A percentile compares a stretch with the other conserved stretches of the same genome.
These are phyloP conservation scores for Rugalucina vietnamica DNA, from an alignment of 2,888 invertebrate genomes.

Conservation along the genomic window DNA sequence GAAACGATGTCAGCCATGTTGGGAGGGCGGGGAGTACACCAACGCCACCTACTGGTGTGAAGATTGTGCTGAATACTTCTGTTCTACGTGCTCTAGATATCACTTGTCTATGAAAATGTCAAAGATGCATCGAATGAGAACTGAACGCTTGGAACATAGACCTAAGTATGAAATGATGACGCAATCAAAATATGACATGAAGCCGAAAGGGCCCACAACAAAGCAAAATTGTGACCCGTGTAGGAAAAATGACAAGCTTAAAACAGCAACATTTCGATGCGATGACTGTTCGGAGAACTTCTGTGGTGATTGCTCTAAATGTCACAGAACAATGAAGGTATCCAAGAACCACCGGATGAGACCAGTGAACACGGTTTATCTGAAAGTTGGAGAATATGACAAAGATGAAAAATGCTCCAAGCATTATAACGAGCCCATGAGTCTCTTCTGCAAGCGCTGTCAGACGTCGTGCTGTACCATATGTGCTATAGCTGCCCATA, in stretches of 20 bases:
- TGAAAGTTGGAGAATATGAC: constrained; percentile 23
- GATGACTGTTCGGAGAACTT: constrained; percentile 50
- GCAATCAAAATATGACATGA: neutral
- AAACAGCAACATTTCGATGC: constrained; percentile 43
- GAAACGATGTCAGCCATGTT: constrained; percentile 56
- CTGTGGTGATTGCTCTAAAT: constrained; percentile 50
- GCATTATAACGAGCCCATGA: constrained; percentile 43
- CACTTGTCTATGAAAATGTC: constrained; percentile 57
- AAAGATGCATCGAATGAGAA: constrained; percentile 50
- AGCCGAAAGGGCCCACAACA: neutral
- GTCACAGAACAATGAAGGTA: constrained; percentile 57
- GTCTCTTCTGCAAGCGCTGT: constrained; percentile 56
- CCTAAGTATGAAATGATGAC: constrained; percentile 26
- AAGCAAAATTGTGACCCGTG: constrained; percentile 48
- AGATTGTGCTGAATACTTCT: constrained; percentile 55
- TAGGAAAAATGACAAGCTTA: constrained; percentile 20
- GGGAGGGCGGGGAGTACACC: constrained; percentile 41
- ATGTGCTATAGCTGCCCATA: constrained; percentile 47
- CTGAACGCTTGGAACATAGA: constrained; percentile 15
- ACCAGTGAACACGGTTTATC: constrained; percentile 33
- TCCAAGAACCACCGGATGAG: constrained; percentile 48
- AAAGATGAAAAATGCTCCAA: constrained; percentile 43
- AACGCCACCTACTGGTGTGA: constrained; percentile 56
- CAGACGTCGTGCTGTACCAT: constrained; percentile 53
- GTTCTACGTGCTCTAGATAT: constrained; percentile 45